Evolutionary conservation across 2,113 vertebrate species (phyloP).

Genomic region (Cyanistes caeruleus): DNA sequence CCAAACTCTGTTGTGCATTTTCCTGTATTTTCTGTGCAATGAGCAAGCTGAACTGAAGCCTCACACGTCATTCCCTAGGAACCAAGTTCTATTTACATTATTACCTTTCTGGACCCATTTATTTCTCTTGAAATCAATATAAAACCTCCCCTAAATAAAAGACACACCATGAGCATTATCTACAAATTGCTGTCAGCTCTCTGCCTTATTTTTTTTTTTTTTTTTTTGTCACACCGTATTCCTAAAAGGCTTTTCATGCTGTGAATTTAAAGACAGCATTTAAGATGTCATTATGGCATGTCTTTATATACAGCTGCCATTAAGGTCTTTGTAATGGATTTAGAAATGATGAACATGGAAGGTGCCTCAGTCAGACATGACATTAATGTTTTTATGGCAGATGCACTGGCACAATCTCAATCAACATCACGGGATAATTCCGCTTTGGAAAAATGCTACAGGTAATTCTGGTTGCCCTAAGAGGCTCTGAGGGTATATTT

Average conservation of each 20-base stretch:
- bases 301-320: conserved; percentile 52
- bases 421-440: conserved; percentile 35
- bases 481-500: background rate
- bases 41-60: background rate
- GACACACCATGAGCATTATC: background rate
- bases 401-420: conserved; percentile 51
- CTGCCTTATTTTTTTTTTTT: background rate
- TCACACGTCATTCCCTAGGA: background rate
- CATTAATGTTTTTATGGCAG: conserved; percentile 45
- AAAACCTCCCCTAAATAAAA: background rate
- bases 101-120: background rate
- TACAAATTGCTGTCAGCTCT: background rate
- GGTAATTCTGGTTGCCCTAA: conserved; percentile 31
- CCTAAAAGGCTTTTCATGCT: conserved; percentile 57
- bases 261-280: conserved; percentile 59
- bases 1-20: background rate
- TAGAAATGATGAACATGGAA: conserved; percentile 18
- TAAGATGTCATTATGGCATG: conserved; percentile 62
- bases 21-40: background rate
- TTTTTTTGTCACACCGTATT: background rate
- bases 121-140: conserved; percentile 4
- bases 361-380: conserved; percentile 37
- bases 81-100: background rate
- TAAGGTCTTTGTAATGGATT: conserved; percentile 58
- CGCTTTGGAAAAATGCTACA: conserved; percentile 26